Evolutionary conservation across 2,888 invertebrate species (phyloP).

Genomic region (Eledone cirrhosa): DNA sequence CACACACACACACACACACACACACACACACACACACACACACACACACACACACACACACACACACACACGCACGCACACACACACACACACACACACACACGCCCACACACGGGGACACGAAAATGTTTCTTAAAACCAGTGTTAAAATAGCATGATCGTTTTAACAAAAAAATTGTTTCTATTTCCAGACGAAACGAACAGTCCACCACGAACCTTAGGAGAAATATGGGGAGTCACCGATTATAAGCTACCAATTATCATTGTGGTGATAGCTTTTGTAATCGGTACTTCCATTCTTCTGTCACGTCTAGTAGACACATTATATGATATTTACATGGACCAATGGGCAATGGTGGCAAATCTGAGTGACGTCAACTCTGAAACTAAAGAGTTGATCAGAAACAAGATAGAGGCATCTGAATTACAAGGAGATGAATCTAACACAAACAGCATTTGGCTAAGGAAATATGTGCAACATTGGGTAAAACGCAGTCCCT

Average conservation of each 20-base stretch:
- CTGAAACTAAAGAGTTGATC: neutral
- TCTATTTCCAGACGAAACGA: constrained; percentile 19
- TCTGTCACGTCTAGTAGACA: neutral
- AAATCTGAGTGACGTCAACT: neutral
- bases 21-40: neutral
- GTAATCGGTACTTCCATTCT: neutral
- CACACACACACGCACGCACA: neutral
- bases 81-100: neutral
- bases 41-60: neutral
- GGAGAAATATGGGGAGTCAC: neutral
- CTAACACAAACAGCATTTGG: neutral
- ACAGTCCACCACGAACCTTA: neutral
- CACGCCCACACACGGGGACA: neutral
- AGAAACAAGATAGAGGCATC: neutral
- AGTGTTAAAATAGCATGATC: too few relatives aligned
- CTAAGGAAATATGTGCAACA: neutral
- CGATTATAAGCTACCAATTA: constrained; percentile 7
- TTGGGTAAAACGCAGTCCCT: neutral
- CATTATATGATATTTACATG: neutral
- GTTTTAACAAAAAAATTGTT: neutral
- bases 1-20: neutral
- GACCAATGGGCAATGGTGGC: neutral
- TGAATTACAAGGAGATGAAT: neutral
- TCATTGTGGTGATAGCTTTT: neutral
- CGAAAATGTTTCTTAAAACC: too few relatives aligned